Conservation (phyloP, 2,113 vertebrate species). For the Manacus vitellinus region DNA sequence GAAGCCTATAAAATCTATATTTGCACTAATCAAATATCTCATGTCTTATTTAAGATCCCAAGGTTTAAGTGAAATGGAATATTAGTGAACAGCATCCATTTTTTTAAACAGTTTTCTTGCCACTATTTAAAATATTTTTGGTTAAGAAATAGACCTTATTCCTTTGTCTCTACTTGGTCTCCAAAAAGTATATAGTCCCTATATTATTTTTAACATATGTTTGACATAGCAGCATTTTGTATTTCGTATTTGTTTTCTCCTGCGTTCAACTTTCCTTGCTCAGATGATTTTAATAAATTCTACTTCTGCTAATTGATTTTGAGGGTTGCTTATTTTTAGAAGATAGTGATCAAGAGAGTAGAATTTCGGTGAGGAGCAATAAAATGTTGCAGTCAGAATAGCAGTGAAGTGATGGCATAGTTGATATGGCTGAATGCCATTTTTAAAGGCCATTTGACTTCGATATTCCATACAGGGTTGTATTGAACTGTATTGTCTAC, state of each 20-base stretch:
- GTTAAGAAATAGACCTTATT: not conserved
- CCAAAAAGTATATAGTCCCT: not conserved
- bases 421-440: not conserved
- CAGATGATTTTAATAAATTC: not conserved
- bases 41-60: not conserved
- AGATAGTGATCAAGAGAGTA: not conserved
- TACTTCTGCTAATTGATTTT: not conserved
- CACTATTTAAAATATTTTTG: not conserved
- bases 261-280: not conserved
- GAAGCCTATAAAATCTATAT: not conserved
- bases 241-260: not conserved
- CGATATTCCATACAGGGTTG: not conserved
- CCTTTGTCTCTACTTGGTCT: not conserved
- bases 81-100: not conserved
- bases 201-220: not conserved
- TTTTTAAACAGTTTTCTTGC: not conserved
- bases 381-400: not conserved
- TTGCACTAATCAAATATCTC: not conserved
- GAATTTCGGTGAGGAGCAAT: not conserved
- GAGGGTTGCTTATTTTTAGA: not conserved
- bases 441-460: not conserved
- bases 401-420: rapidly evolving
- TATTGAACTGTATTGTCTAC: not conserved
- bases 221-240: not conserved
- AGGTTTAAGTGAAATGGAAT: not conserved